phyloP scores from a whole-genome alignment of 2,113 vertebrate species.

The Zosterops lateralis region DNA sequence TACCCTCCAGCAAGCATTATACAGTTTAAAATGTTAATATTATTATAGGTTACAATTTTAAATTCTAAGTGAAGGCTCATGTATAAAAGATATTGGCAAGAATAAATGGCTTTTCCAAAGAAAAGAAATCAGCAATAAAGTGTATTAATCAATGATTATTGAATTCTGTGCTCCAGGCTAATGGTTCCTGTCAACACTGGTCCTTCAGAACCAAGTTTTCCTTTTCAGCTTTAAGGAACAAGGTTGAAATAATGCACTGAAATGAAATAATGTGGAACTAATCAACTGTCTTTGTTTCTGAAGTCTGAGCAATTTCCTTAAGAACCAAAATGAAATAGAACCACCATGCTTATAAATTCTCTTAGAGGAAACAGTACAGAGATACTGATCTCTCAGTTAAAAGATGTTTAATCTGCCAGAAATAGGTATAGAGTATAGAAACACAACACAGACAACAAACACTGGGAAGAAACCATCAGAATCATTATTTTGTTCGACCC shows the following conservation, averaged over 20 bases:
- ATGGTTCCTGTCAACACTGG: slow-evolving; percentile 48
- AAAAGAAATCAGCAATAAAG: slow-evolving; percentile 67
- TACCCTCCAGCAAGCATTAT: background rate
- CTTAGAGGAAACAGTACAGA: background rate
- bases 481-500: background rate
- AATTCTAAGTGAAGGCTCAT: slow-evolving; percentile 35
- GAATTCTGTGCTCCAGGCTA: slow-evolving; percentile 62
- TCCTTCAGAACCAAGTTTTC: slow-evolving; percentile 60
- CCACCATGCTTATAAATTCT: background rate
- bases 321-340: slow-evolving; percentile 1
- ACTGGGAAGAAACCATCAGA: background rate
- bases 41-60: background rate
- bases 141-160: slow-evolving; percentile 73
- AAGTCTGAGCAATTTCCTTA: slow-evolving; percentile 26
- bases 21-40: slow-evolving; percentile 20
- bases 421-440: background rate
- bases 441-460: background rate
- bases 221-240: slow-evolving; percentile 70
- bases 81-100: slow-evolving; percentile 62
- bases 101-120: slow-evolving; percentile 63
- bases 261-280: slow-evolving; percentile 59
- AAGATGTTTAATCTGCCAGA: background rate
- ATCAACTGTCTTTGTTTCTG: slow-evolving; percentile 37
- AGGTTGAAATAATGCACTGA: slow-evolving; percentile 57
- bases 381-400: background rate